A percentile compares a stretch with the other conserved stretches of the same genome.
These are phyloP conservation scores for Gracilinanus agilis DNA, from an alignment of 2,113 vertebrate species.

Conservation along the genomic window DNA sequence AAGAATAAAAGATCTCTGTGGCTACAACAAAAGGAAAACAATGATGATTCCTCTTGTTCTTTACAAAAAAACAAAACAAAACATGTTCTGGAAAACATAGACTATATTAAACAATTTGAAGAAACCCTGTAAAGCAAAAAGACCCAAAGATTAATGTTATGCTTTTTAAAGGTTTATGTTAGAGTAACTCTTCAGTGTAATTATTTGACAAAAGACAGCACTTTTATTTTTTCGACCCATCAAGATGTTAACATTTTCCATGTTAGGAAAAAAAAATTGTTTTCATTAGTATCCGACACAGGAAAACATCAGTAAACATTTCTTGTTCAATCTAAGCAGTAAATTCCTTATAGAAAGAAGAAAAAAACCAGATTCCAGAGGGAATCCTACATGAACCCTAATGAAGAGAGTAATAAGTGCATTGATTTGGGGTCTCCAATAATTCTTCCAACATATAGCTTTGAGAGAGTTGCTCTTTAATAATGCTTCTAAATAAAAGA, in stretches of 20 bases:
- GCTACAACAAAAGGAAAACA: too few species aligned
- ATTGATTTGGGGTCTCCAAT: background rate
- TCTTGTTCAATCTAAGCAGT: slow-evolving; percentile 63
- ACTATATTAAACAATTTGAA: slow-evolving; percentile 82
- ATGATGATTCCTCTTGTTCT: too few species aligned
- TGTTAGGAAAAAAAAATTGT: too few species aligned
- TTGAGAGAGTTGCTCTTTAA: background rate
- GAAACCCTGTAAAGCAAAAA: slow-evolving; percentile 76
- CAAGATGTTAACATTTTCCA: slow-evolving; percentile 77
- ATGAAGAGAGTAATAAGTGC: too few species aligned
- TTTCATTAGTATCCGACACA: slow-evolving; percentile 52
- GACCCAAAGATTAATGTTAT: slow-evolving; percentile 81
- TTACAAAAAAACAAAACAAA: too few species aligned
- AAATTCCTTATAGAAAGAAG: too few species aligned
- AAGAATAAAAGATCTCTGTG: slow-evolving; percentile 87
- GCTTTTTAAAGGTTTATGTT: slow-evolving; percentile 78
- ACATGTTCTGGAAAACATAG: slow-evolving; percentile 80
- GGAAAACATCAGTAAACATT: slow-evolving; percentile 54
- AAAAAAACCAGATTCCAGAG: slow-evolving; percentile 40
- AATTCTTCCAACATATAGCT: background rate
- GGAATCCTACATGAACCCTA: background rate
- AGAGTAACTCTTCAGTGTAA: slow-evolving; percentile 82
- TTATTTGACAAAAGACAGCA: slow-evolving; percentile 80
- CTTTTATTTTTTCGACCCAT: too few species aligned
- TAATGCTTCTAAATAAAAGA: slow-evolving; percentile 50